Evolutionary conservation across 2,113 vertebrate species (phyloP).

Genomic region (Crotalus tigris): DNA sequence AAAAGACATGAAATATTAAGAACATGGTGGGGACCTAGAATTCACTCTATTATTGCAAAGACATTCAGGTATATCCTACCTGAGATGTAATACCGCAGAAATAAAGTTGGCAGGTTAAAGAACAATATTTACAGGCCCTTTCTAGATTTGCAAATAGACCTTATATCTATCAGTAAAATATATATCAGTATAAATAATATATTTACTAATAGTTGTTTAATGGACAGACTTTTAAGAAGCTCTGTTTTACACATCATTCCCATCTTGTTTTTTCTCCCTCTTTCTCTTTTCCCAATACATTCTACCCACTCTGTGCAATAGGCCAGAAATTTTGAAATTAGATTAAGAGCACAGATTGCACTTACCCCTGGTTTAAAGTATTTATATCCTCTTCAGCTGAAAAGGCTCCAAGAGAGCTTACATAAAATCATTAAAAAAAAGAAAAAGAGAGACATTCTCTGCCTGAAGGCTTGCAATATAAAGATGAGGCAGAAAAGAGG

Average conservation of each 20-base stretch:
- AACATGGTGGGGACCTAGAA: not conserved
- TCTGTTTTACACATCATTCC: not conserved
- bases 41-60: not conserved
- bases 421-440: not conserved
- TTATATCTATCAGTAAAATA: not conserved
- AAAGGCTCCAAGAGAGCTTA: not conserved
- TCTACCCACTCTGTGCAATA: not conserved
- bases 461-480: not conserved
- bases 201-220: not conserved
- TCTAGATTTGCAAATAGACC: not conserved
- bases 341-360: not conserved
- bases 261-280: not conserved
- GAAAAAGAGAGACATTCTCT: not conserved
- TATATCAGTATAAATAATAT: not conserved
- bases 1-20: not conserved
- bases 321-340: not conserved
- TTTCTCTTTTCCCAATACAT: not conserved
- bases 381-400: not conserved
- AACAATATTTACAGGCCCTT: not conserved
- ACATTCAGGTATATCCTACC: not conserved
- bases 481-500: not conserved
- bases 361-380: not conserved
- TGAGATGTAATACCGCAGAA: not conserved
- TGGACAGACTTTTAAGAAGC: not conserved
- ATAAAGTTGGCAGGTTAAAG: not conserved